Conservation (phyloP, 2,797 vertebrate species). For the Hippocampus kuda region DNA sequence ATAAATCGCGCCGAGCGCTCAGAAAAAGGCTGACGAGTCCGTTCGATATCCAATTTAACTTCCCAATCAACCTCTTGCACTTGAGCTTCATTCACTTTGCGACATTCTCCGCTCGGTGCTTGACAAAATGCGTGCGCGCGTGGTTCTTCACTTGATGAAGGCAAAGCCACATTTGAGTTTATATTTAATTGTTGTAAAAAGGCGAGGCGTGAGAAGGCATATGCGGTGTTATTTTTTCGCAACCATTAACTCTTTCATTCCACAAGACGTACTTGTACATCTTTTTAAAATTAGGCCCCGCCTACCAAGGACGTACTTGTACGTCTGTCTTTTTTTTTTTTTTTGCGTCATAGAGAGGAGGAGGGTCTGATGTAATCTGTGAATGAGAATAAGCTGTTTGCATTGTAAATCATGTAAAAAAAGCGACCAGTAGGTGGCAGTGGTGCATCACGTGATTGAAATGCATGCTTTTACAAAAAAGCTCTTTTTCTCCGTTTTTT, state of each 20-base stretch:
- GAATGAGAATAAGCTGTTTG: too few relatives aligned
- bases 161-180: not conserved
- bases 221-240: not conserved
- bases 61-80: slow-evolving; percentile 41
- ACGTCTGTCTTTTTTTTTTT: too few relatives aligned
- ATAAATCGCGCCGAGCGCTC: slow-evolving; percentile 11
- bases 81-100: slow-evolving; percentile 23
- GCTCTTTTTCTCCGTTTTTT: too few relatives aligned
- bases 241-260: not conserved
- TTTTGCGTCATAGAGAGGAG: too few relatives aligned
- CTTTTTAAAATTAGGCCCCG: too few relatives aligned
- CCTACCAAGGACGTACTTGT: too few relatives aligned
- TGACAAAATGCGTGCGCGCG: slow-evolving; percentile 12
- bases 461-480: too few relatives aligned
- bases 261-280: too few relatives aligned
- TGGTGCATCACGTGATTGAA: too few relatives aligned
- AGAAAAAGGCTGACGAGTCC: slow-evolving; percentile 22
- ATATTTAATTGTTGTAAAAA: not conserved
- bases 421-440: too few relatives aligned
- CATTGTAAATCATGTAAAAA: too few relatives aligned
- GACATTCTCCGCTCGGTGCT: not conserved
- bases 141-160: not conserved
- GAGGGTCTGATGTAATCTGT: too few relatives aligned
- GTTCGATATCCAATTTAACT: slow-evolving; percentile 54
- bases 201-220: not conserved